Conservation (phyloP, 2,113 vertebrate species). For the Podiceps cristatus region DNA sequence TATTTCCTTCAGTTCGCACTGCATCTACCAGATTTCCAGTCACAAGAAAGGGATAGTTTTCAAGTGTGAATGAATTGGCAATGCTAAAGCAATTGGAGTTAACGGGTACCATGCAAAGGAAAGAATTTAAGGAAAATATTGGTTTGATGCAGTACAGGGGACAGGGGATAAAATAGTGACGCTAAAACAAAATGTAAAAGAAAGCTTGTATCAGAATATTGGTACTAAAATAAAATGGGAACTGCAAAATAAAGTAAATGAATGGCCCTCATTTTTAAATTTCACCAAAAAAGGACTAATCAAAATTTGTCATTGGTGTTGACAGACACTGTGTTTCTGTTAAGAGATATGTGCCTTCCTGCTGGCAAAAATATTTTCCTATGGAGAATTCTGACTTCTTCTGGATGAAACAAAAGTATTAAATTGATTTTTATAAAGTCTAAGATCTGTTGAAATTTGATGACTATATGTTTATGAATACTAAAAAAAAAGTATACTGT, state of each 20-base stretch:
- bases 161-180: neutral
- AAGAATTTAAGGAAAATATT: neutral
- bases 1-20: neutral
- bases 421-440: neutral
- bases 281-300: neutral
- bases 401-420: neutral
- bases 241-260: neutral
- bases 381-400: neutral
- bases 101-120: neutral
- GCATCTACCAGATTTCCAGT: neutral
- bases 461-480: neutral
- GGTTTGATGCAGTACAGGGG: neutral
- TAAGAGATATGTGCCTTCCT: neutral
- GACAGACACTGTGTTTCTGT: neutral
- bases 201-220: neutral
- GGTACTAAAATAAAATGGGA: neutral
- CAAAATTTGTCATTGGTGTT: neutral
- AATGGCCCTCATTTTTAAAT: neutral
- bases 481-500: neutral
- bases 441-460: neutral
- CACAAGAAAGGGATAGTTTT: neutral
- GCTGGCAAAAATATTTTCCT: neutral
- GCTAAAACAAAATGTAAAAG: neutral
- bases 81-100: neutral
- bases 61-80: neutral